A percentile compares a stretch with the other conserved stretches of the same genome.
These are phyloP conservation scores for Lamproptera curius DNA, from an alignment of 2,888 invertebrate species.

Conservation along the genomic window DNA sequence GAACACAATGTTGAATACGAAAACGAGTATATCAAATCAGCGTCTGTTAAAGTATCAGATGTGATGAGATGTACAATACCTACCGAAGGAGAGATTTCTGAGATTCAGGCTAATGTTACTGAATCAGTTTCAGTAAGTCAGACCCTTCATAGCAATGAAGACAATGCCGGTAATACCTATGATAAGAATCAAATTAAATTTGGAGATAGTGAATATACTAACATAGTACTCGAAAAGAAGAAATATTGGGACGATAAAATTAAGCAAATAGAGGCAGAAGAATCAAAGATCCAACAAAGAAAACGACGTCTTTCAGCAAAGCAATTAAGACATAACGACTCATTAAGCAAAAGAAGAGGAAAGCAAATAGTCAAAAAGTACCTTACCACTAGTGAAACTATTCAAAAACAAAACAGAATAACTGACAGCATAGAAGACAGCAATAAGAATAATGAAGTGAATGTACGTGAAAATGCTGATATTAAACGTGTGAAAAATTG, in stretches of 20 bases:
- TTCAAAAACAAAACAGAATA: constrained; percentile 31
- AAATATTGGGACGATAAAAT: constrained; percentile 74
- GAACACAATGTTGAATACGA: constrained; percentile 38
- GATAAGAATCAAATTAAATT: constrained; percentile 45
- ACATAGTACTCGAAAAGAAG: constrained; percentile 68
- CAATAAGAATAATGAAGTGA: constrained; percentile 23
- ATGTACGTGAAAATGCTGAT: constrained; percentile 29
- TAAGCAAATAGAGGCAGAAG: constrained; percentile 60
- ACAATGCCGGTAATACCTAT: constrained; percentile 25
- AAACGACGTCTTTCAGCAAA: constrained; percentile 51
- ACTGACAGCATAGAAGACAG: constrained; percentile 22
- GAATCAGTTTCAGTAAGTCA: constrained; percentile 76
- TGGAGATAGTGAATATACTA: constrained; percentile 43
- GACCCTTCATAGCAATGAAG: constrained; percentile 48
- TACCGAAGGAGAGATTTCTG: constrained; percentile 72
- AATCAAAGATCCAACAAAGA: constrained; percentile 46
- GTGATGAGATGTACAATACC: constrained; percentile 65
- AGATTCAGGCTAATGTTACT: constrained; percentile 74
- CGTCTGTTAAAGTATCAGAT: constrained; percentile 68
- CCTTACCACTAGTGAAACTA: constrained; percentile 41
- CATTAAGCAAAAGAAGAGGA: constrained; percentile 62
- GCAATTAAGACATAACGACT: constrained; percentile 59
- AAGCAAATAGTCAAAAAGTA: constrained; percentile 64
- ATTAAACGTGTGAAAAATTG: constrained; percentile 58
- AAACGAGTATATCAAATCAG: constrained; percentile 60